Conservation (phyloP, 2,888 invertebrate species). For the Lysandra coridon region DNA sequence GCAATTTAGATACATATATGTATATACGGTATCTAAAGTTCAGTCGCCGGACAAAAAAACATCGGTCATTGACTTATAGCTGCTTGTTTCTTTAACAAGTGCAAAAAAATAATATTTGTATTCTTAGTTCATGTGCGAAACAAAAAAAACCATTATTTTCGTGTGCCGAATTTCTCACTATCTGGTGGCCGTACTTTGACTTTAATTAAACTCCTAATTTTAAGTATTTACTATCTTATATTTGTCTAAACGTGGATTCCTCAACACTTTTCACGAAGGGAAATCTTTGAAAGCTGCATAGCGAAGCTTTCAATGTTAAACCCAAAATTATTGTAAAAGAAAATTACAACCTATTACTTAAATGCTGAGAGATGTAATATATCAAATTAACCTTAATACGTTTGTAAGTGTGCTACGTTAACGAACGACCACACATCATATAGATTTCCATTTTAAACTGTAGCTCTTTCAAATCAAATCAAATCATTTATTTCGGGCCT, state of each 20-base stretch:
- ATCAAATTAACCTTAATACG: not conserved
- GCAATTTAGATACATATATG: not conserved
- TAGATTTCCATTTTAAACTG: not conserved
- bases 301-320: not conserved
- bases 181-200: no score
- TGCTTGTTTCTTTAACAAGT: not conserved
- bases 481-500: no score
- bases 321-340: not conserved
- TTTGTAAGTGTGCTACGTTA: not conserved
- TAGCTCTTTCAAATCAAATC: no score
- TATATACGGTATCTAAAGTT: no score
- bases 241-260: not conserved
- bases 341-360: slow-evolving; percentile 5
- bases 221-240: not conserved
- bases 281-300: not conserved
- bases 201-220: not conserved
- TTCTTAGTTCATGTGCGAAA: not conserved
- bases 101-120: not conserved
- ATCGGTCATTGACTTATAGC: not conserved
- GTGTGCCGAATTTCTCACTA: no score
- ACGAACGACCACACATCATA: not conserved
- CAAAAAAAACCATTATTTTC: no score
- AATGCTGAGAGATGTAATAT: not conserved
- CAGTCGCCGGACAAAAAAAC: not conserved
- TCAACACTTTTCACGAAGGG: not conserved